These are phyloP conservation scores for Labeo rohita DNA, from an alignment of 2,113 vertebrate species.

Conservation along the genomic window DNA sequence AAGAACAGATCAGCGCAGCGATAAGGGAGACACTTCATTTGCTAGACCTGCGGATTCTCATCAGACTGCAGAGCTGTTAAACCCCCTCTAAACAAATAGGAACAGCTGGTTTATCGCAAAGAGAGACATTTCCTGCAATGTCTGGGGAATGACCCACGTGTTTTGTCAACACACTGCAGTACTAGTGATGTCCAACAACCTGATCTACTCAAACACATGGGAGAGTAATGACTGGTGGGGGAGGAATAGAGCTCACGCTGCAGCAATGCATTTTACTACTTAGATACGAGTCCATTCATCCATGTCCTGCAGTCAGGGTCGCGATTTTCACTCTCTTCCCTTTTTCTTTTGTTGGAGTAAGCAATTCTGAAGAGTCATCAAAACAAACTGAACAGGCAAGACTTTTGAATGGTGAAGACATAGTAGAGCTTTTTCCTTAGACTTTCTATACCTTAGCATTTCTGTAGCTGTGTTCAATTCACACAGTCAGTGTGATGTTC, in stretches of 20 bases:
- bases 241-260: neutral
- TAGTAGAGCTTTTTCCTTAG: neutral
- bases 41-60: constrained; percentile 9
- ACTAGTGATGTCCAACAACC: neutral
- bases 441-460: neutral
- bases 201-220: constrained; percentile 5
- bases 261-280: constrained; percentile 31
- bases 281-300: constrained; percentile 15
- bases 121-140: constrained; percentile 36
- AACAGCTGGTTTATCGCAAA: neutral
- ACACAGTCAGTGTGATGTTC: neutral
- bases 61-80: constrained; percentile 3
- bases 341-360: constrained; percentile 28
- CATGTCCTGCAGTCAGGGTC: constrained; percentile 26
- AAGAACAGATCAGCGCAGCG: neutral
- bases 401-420: neutral
- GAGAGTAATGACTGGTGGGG: constrained; percentile 6
- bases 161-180: constrained; percentile 38
- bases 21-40: neutral
- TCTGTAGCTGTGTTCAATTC: neutral
- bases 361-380: constrained; percentile 58
- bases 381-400: constrained; percentile 49
- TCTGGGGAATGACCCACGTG: constrained; percentile 17
- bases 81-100: neutral
- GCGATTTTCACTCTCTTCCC: neutral